These are phyloP conservation scores for Halcyon malimbica DNA, from an alignment of 2,113 vertebrate genomes.

Conservation along the genomic window DNA sequence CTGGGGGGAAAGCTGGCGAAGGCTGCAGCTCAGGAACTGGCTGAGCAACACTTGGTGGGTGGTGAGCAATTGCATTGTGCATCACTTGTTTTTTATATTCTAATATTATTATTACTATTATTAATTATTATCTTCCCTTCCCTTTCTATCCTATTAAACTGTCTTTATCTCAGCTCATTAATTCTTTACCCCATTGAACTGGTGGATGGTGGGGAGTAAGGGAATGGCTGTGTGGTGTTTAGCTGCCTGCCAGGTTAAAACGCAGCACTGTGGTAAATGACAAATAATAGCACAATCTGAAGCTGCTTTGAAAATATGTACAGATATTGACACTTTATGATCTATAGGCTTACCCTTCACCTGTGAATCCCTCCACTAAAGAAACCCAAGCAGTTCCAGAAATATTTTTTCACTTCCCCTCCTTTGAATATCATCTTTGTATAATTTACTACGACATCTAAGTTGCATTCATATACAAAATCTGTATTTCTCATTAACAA, in stretches of 20 bases:
- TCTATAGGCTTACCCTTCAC: background rate
- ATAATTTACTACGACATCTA: background rate
- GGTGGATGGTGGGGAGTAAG: background rate
- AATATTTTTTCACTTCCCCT: background rate
- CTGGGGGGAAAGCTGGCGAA: background rate
- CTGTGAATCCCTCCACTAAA: background rate
- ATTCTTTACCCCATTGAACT: background rate
- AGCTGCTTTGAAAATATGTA: background rate
- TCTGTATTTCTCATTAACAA: background rate
- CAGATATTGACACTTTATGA: background rate
- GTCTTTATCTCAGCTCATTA: background rate
- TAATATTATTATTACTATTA: background rate
- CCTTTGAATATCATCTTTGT: background rate
- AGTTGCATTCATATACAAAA: background rate
- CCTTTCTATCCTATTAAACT: background rate
- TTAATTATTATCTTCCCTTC: background rate
- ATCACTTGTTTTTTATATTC: background rate
- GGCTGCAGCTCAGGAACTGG: background rate
- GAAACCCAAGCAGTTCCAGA: background rate
- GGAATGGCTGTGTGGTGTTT: background rate
- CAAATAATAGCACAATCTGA: background rate
- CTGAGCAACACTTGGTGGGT: background rate
- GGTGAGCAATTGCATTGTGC: background rate
- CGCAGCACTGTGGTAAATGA: background rate
- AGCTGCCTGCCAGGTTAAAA: background rate